Evolutionary conservation across 2,888 invertebrate species (phyloP).

Genomic region (Aphidius colemani): DNA sequence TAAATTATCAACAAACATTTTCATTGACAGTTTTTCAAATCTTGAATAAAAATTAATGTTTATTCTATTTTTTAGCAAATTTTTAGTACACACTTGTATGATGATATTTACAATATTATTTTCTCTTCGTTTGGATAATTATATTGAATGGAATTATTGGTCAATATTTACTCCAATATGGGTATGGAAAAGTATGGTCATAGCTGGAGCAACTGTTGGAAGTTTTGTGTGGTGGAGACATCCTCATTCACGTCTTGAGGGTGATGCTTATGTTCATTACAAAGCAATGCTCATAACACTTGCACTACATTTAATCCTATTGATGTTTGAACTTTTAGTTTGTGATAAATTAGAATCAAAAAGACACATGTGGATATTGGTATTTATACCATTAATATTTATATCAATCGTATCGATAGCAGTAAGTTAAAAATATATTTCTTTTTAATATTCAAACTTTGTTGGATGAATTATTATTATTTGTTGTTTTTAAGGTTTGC

Average conservation of each 20-base stretch:
- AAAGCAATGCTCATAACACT: conserved; percentile 97
- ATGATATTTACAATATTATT: conserved; percentile 89
- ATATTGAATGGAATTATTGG: conserved; percentile 94
- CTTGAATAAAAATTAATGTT: neutral
- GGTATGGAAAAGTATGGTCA: conserved; percentile 95
- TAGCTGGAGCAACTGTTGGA: conserved; percentile 88
- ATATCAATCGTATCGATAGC: conserved; percentile 96
- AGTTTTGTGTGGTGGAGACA: conserved; percentile 95
- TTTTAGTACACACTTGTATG: conserved; percentile 92
- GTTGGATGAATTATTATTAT: conserved; percentile 4
- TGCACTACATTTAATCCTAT: conserved; percentile 88
- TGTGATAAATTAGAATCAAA: conserved; percentile 92
- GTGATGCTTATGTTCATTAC: conserved; percentile 95
- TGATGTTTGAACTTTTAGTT: conserved; percentile 95
- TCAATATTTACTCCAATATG: conserved; percentile 95
- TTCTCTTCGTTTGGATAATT: conserved; percentile 86
- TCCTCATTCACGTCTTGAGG: conserved; percentile 94
- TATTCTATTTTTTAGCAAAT: conserved; percentile 78
- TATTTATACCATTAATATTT: conserved; percentile 94
- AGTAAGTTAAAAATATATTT: conserved; percentile 68
- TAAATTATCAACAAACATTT: neutral
- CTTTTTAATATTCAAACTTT: neutral
- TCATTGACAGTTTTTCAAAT: neutral
- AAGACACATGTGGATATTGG: conserved; percentile 86
- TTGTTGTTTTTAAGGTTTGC: conserved; percentile 57